Evolutionary conservation across 2,888 invertebrate species (phyloP), one percentile per base, ranked within the genome.

Genomic region (Macrosoma leucophasiata): DNA sequence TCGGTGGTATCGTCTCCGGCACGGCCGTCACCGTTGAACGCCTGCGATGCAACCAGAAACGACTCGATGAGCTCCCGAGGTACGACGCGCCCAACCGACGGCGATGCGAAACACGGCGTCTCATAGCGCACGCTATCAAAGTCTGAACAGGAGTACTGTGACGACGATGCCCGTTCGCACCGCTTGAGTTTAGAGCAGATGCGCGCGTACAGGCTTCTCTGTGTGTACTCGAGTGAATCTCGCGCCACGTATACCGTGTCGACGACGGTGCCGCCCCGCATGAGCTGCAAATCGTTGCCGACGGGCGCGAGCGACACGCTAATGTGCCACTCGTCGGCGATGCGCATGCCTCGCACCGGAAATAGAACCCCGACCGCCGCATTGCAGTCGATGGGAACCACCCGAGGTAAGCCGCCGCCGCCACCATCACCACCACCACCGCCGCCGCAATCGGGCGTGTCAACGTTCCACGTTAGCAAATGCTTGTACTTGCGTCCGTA

Each of bases 181-280:
- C 18, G 11, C 15, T 14, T 29, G 9, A 21, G 29, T 21, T n/a
- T n/a, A n/a, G n/a, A n/a, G n/a, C n/a, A n/a, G n/a, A n/a, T n/a
- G n/a, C n/a, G n/a, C n/a, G n/a, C 14, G 21, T 29, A 29, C 29
- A 29, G 21, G 9, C 29, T 29, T 19, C 12, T 29, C 14, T 18
- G 29, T 21, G 29, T 29, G 29, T 29, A 29, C 19, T 29, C 29
- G 29, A 29, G 29, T 10, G 13, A 29, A 14, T 29, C 29, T 18
- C 29, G 21, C 1, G 29, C 29, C 29, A 29, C 29, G 21, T 29
- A 29, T 14, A 29, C 13, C n/a, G 21, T 21, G 21, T 21, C 21
- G 9, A 21, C 21, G 13, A 21, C 21, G 10, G 18, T 13, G 11
- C 20, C 29, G 4, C 7, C 14, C 8, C 20, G 29, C 14, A 21